A percentile compares a stretch with the other conserved stretches of the same genome.
phyloP scores from a whole-genome alignment of 2,888 invertebrate genomes.

The Eupelmus urozonus region DNA sequence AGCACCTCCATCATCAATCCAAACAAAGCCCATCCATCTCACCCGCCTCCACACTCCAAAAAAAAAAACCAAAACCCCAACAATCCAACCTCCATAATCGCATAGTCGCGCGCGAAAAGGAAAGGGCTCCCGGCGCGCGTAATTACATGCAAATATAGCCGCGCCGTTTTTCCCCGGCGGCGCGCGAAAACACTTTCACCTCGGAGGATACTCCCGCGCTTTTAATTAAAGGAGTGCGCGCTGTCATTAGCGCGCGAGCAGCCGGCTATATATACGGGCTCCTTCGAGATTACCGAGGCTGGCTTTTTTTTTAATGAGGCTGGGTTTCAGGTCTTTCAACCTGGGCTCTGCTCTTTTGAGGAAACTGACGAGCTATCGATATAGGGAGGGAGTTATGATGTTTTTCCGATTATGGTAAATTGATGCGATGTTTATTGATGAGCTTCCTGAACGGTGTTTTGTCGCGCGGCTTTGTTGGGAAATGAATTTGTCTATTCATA shows the following conservation, averaged over 20 bases:
- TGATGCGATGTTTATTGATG: no score
- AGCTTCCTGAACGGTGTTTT: no score
- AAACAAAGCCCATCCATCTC: neutral
- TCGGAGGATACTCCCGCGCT: neutral
- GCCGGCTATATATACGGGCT: neutral
- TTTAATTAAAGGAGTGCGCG: constrained; percentile 42
- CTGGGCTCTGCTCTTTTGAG: no score
- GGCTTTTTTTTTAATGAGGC: neutral
- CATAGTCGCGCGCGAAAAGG: constrained; percentile 2
- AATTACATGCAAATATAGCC: constrained; percentile 71
- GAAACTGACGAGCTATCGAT: no score
- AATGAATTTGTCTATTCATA: no score
- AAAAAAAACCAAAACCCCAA: neutral
- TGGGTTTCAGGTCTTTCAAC: no score
- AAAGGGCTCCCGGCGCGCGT: constrained; percentile 55
- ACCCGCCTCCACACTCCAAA: neutral
- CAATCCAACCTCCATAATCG: no score
- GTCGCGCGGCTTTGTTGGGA: no score
- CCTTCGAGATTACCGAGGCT: neutral
- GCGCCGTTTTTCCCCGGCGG: constrained; percentile 69
- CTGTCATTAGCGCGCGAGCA: no score
- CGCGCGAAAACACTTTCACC: constrained; percentile 72
- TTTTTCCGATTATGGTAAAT: no score
- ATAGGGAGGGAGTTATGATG: no score
- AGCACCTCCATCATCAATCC: neutral